phyloP scores from a whole-genome alignment of 2,113 vertebrate genomes.

The Dicaeum eximium region DNA sequence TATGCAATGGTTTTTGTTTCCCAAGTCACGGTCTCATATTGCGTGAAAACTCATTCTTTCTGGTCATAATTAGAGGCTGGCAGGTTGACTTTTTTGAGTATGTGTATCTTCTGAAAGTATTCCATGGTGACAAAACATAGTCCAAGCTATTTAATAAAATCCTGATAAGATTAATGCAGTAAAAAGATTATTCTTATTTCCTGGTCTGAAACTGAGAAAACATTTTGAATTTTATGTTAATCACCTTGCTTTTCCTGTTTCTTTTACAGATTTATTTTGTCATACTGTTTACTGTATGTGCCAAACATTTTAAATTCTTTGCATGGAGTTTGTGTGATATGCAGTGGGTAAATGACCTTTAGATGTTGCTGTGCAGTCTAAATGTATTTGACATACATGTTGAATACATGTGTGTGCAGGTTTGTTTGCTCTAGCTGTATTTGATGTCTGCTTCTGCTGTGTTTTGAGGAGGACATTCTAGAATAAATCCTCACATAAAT shows the following conservation, averaged over 20 bases:
- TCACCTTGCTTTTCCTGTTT: not conserved
- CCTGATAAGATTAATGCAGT: not conserved
- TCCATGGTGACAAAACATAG: not conserved
- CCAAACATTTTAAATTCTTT: not conserved
- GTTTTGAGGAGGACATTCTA: not conserved
- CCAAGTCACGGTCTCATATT: not conserved
- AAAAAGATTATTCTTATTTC: not conserved
- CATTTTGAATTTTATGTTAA: not conserved
- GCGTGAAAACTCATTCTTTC: not conserved
- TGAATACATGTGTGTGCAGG: rapidly evolving
- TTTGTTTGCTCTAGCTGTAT: not conserved
- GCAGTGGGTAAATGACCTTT: not conserved
- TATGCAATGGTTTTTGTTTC: not conserved
- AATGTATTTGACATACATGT: not conserved
- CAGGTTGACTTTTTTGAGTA: not conserved
- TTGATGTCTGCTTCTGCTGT: not conserved
- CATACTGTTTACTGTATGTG: slow-evolving; percentile 85
- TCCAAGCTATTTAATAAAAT: not conserved
- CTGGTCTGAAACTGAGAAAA: not conserved
- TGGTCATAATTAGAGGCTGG: not conserved
- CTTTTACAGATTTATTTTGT: slow-evolving; percentile 78
- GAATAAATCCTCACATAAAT: not conserved
- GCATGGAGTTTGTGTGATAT: slow-evolving; percentile 38
- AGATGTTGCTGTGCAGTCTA: not conserved
- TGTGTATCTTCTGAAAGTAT: not conserved